These are phyloP conservation scores for Melanchra persicariae DNA, from an alignment of 2,888 invertebrate species.

Conservation along the genomic window DNA sequence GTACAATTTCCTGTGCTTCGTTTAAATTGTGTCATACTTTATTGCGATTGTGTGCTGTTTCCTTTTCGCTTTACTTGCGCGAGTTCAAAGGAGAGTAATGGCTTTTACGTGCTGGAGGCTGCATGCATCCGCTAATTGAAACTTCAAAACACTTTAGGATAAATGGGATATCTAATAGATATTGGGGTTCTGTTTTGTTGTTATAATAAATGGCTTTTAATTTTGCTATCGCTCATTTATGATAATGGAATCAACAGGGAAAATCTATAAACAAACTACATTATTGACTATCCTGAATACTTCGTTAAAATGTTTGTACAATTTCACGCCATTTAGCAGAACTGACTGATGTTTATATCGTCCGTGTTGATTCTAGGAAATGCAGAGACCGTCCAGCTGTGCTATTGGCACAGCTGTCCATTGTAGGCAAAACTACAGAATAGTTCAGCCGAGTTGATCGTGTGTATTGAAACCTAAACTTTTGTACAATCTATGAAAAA, in stretches of 20 bases:
- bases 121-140: constrained; percentile 52
- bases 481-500: constrained; percentile 7
- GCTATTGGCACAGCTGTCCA: constrained; percentile 28
- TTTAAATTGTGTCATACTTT: constrained; percentile 54
- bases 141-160: constrained; percentile 34
- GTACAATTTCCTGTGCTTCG: constrained; percentile 43
- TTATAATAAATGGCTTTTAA: background rate
- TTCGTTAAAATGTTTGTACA: constrained; percentile 33
- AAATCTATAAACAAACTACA: background rate
- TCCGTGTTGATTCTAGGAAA: constrained; percentile 26
- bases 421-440: background rate
- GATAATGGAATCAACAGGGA: background rate
- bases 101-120: constrained; percentile 27
- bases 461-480: background rate
- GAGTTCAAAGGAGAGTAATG: constrained; percentile 53
- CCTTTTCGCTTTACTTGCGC: constrained; percentile 32
- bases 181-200: background rate
- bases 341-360: constrained; percentile 27
- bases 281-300: background rate
- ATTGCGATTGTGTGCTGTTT: constrained; percentile 27
- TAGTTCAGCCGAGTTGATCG: background rate
- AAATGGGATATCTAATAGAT: constrained; percentile 10
- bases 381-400: constrained; percentile 13
- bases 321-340: constrained; percentile 23
- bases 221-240: background rate